Conservation (phyloP, 2,888 invertebrate species). For the Agrotis puta region DNA sequence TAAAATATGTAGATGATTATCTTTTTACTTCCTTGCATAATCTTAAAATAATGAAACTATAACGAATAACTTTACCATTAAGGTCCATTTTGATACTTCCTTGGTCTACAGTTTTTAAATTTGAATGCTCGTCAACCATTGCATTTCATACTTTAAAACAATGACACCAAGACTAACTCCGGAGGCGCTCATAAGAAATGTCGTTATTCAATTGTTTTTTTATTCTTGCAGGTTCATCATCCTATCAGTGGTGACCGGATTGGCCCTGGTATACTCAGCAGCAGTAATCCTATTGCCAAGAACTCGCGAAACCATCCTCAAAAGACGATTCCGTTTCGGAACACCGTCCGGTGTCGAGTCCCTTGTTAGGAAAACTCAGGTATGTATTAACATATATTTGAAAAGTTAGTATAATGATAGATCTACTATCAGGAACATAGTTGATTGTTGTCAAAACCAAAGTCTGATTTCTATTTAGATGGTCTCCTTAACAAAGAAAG, state of each 20-base stretch:
- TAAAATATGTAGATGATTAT: conserved; percentile 14
- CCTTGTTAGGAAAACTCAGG: conserved; percentile 95
- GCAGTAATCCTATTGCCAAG: conserved; percentile 95
- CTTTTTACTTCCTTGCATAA: conserved; percentile 4
- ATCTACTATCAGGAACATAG: neutral
- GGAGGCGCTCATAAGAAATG: too few relatives aligned
- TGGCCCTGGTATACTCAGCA: conserved; percentile 95
- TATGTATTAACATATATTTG: conserved; percentile 72
- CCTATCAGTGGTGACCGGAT: conserved; percentile 93
- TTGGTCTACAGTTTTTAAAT: neutral
- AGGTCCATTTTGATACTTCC: neutral
- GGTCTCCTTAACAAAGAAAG: neutral
- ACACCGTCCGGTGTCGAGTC: conserved; percentile 94
- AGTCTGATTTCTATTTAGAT: neutral
- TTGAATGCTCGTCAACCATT: neutral
- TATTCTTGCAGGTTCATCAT: conserved; percentile 95
- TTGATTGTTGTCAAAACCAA: neutral
- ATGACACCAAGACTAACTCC: neutral
- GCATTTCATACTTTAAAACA: neutral
- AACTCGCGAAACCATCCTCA: conserved; percentile 95
- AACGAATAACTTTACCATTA: neutral
- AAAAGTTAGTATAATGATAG: neutral
- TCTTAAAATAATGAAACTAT: neutral
- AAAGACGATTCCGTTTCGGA: conserved; percentile 94
- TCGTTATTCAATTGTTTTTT: conserved; percentile 9